phyloP scores from a whole-genome alignment of 2,113 vertebrate genomes.

The Neogale vison region DNA sequence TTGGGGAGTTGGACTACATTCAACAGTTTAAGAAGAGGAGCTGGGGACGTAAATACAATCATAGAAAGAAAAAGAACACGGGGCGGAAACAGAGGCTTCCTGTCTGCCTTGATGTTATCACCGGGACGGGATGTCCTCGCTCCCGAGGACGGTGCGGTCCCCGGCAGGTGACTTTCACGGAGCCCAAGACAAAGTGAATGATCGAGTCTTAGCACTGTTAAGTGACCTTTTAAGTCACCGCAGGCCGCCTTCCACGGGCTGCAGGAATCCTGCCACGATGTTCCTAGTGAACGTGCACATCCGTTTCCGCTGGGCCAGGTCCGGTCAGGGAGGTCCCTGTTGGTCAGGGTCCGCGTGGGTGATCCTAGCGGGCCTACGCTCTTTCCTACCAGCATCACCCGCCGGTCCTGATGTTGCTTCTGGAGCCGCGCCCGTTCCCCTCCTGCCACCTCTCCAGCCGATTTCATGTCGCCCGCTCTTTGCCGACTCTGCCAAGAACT shows the following conservation, averaged over 20 bases:
- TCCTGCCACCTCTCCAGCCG: neutral
- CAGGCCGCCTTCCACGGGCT: fast-evolving
- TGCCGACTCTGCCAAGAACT: neutral
- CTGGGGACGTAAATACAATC: neutral
- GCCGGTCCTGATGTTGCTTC: fast-evolving
- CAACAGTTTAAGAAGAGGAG: neutral
- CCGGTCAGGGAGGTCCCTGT: fast-evolving
- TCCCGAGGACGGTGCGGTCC: neutral
- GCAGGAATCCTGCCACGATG: fast-evolving
- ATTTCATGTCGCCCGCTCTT: fast-evolving
- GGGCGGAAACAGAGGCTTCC: fast-evolving
- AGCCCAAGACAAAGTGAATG: neutral
- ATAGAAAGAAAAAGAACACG: neutral
- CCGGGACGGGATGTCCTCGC: fast-evolving
- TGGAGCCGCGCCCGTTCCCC: fast-evolving
- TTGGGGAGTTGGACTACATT: neutral
- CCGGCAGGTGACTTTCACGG: fast-evolving
- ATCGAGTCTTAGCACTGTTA: fast-evolving
- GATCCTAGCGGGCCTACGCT: fast-evolving
- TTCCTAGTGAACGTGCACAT: fast-evolving
- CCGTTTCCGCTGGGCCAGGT: fast-evolving
- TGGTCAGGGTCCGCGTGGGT: fast-evolving
- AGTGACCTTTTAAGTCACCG: neutral
- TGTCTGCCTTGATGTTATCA: neutral
- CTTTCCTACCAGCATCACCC: fast-evolving